These are phyloP conservation scores for Martes martes DNA, from an alignment of 2,113 vertebrate genomes.

Conservation along the genomic window DNA sequence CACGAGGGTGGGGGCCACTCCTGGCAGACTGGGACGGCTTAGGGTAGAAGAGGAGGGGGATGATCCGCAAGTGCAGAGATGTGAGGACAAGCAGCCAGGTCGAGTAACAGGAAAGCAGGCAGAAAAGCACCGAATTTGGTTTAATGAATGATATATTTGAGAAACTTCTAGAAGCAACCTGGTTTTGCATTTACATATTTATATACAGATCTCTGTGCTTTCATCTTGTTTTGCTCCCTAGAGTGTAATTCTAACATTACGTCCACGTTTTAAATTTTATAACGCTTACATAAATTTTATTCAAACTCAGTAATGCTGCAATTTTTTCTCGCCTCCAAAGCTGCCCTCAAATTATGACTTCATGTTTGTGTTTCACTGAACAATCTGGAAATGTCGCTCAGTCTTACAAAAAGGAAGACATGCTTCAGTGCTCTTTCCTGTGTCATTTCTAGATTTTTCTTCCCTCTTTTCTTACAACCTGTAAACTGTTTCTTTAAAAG, in stretches of 20 bases:
- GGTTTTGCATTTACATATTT: background rate
- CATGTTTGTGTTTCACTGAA: background rate
- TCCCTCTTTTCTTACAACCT: background rate
- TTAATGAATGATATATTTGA: background rate
- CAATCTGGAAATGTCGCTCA: background rate
- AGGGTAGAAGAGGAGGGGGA: background rate
- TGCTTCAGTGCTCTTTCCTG: background rate
- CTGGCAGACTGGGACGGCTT: too few species aligned
- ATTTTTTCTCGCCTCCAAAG: background rate
- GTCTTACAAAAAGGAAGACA: background rate
- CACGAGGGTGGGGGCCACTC: background rate
- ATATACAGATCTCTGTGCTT: background rate
- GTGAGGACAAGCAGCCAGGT: background rate
- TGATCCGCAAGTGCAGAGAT: background rate
- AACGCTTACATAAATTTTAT: background rate
- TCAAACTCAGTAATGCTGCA: background rate
- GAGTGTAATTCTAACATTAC: background rate
- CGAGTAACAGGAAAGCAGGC: background rate
- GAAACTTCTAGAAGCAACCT: background rate
- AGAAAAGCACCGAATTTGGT: background rate
- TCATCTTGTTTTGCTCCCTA: background rate
- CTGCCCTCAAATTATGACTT: background rate
- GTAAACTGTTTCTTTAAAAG: background rate
- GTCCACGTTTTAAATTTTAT: background rate
- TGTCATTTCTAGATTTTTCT: background rate